Percentiles rank a stretch among this genome's conserved stretches.
phyloP scores from a whole-genome alignment of 2,113 vertebrate species.

The Arenaria interpres region DNA sequence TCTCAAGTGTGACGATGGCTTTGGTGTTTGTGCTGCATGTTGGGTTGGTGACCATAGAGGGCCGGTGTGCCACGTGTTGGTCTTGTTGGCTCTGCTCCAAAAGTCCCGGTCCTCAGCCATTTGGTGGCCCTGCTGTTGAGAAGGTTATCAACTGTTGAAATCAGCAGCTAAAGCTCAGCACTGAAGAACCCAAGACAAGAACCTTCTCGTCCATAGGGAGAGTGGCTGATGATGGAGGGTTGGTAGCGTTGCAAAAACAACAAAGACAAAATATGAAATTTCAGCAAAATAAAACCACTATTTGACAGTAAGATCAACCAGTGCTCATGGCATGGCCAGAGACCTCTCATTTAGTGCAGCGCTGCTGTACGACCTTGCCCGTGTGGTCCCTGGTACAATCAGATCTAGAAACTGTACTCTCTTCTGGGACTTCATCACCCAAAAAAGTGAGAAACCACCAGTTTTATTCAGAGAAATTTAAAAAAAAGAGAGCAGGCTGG shows the following conservation, averaged over 20 bases:
- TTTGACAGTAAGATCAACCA: background rate
- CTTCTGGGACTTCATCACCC: background rate
- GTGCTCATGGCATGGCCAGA: background rate
- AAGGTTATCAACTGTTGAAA: background rate
- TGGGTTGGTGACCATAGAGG: background rate
- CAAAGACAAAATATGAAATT: background rate
- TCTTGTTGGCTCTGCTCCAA: background rate
- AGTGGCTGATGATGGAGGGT: no score
- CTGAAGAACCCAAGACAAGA: background rate
- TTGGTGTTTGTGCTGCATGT: background rate
- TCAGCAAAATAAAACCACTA: background rate
- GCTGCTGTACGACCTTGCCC: background rate
- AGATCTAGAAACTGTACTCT: background rate
- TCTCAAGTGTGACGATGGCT: background rate
- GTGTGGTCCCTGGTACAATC: background rate
- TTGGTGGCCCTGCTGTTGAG: background rate
- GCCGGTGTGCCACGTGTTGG: no score
- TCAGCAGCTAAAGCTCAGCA: background rate
- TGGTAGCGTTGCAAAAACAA: background rate
- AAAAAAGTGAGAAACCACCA: background rate
- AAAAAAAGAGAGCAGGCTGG: background rate
- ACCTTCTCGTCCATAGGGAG: background rate
- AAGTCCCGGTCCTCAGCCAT: background rate
- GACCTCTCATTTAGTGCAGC: background rate
- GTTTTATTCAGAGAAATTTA: background rate